Base-by-base conservation (phyloP, 35 echinoderm and acorn worm species). In the Lytechinus pictus region DNA sequence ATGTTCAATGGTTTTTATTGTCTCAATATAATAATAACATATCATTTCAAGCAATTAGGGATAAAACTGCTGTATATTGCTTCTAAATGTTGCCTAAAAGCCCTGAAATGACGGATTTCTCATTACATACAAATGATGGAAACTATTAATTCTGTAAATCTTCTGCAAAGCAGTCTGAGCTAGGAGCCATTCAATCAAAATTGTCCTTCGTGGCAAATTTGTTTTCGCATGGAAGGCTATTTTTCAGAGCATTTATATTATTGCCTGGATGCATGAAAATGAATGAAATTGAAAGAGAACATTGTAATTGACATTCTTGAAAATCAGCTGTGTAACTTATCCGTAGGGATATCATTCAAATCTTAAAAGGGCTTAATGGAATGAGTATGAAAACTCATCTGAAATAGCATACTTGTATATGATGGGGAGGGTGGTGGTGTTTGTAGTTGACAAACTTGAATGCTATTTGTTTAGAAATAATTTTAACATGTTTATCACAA, bases 251-350 rank as follows among this genome's bases (percentile, higher is more conserved):
- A 79, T 79, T 79, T 71, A 71, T 79, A 24, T 6, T 79, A 79
- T 24, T 16, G 66, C 66, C 66, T 54, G 88, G n/a, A 90, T 90
- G 33, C 88, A 90, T 52, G 14, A 90, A 90, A 54, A 90, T 10
- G 88, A 54, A 52, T 90, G 88, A 90, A 52, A 90, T 24, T 90
- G 28, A 90, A 90, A 90, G 88, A 90, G 88, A 54, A 52, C 88
- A 52, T 54, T 90, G 88, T 90, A 90, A 90, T 52, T 90, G 28
- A 44, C 88, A 90, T 90, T 90, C n/a, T 90, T 90, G 88, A 90
- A 54, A 54, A 90, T 44, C 88, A 90, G 88, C 88, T 90, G 88
- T 44, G 88, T 90, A 90, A 90, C 28, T 79, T 79, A 79, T 79
- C 66, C 66, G 8, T 24, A 16, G 66, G 66, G 19, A n/a, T 24